Evolutionary conservation across 1,140 invertebrate genomes (phyloP), one percentile per base, ranked within the genome.

Genomic region (Sipha flava): DNA sequence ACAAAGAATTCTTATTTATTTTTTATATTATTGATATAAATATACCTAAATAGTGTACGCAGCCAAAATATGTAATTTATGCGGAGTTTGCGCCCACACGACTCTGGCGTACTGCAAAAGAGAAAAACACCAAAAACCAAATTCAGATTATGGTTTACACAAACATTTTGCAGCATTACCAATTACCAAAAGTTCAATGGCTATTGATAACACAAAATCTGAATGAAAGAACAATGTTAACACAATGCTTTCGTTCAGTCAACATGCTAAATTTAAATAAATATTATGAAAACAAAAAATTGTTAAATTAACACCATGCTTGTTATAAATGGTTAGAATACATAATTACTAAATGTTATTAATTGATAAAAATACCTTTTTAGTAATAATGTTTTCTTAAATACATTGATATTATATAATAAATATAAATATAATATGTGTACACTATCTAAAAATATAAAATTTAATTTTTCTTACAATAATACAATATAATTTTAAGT

Each of bases 101-200:
- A 47, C 77, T 81, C 81, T 81, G 73, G 68, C 81, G 80, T 81
- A 82, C 81, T 82, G 81, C 80, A 82, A 82, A 81, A 82, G 62
- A 81, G 70, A 70, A 59, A 52, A 68, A 79, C 66, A 81, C 64
- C 49, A 72, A 75, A 79, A 54, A 64, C 68, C 57, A 54, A 70
- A 80, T 79, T 64, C 62, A 37, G 66, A 64, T 79, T 45, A 49
- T 57, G 70, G 26, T 66, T 66, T 57, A 57, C 37, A 70, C 62
- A 75, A 64, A 80, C 49, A 72, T 66, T 29, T 31, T 59, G n/a
- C 23, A 77, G 70, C 59, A 72, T 62, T 80, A 80, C 37, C 70
- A 77, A 73, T 47, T n/a, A 57, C 34, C 64, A 72, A 34, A 80
- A 0, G 3, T 75, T 62, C 18, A 43, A 16, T 57, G 54, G 52